phyloP scores from a whole-genome alignment of 2,888 invertebrate species.

The Amblyjoppa fuscipennis region DNA sequence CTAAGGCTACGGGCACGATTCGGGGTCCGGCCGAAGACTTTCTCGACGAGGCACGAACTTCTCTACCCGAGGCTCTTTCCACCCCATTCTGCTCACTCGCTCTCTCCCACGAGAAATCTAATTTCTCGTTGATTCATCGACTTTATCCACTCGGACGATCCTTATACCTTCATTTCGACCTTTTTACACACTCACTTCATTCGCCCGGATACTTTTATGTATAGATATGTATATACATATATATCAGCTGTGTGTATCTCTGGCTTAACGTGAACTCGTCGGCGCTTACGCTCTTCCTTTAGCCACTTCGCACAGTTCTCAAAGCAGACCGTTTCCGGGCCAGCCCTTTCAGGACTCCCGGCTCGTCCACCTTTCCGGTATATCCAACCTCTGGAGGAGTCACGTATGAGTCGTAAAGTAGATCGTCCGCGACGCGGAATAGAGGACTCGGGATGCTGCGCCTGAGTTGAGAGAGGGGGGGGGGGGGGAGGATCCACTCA shows the following conservation, averaged over 20 bases:
- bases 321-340: background rate
- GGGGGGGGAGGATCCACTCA: constrained; percentile 42
- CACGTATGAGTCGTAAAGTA: constrained; percentile 82
- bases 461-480: background rate
- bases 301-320: constrained; percentile 43
- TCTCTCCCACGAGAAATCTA: constrained; percentile 63
- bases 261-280: constrained; percentile 1
- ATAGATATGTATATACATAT: constrained; percentile 10
- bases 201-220: background rate
- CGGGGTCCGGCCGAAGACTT: constrained; percentile 26
- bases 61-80: constrained; percentile 3
- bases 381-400: constrained; percentile 69
- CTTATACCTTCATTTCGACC: constrained; percentile 66
- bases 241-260: background rate
- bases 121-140: constrained; percentile 69
- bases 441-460: constrained; percentile 26
- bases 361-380: constrained; percentile 27
- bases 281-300: constrained; percentile 35
- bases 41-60: constrained; percentile 7
- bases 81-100: background rate
- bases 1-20: background rate
- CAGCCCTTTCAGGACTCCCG: constrained; percentile 2
- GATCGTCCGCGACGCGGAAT: constrained; percentile 76
- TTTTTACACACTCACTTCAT: constrained; percentile 53
- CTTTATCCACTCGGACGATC: constrained; percentile 64